phyloP scores from a whole-genome alignment of 2,113 vertebrate genomes.

The Poeciliopsis prolifica region DNA sequence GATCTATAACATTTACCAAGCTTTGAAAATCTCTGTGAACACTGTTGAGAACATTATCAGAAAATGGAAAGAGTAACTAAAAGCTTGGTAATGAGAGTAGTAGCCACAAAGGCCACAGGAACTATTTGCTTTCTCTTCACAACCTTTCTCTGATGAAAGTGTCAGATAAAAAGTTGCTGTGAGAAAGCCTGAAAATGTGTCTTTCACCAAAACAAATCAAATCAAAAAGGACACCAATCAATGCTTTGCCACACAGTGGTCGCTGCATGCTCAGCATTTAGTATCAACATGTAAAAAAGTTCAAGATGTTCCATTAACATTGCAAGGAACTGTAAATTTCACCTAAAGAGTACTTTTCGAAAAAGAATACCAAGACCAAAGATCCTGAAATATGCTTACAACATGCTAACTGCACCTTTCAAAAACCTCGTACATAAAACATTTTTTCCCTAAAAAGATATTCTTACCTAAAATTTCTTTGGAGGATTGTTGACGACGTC shows the following conservation, averaged over 20 bases:
- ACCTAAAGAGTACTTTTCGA: neutral
- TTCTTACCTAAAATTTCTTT: conserved; percentile 76
- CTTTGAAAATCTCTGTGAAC: neutral
- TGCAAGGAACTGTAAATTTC: too few species aligned
- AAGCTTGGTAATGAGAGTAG: too few species aligned
- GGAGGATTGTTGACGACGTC: conserved; percentile 36
- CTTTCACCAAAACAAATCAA: neutral
- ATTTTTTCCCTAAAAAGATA: neutral
- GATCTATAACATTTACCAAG: neutral
- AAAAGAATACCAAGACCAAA: neutral
- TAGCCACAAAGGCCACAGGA: too few species aligned
- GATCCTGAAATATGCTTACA: neutral
- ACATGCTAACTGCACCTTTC: neutral
- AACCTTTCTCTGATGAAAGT: neutral
- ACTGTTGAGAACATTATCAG: neutral
- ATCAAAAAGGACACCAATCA: neutral
- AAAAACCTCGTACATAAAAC: neutral
- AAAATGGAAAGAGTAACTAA: too few species aligned
- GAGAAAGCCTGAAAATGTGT: too few species aligned
- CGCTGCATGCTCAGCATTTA: neutral
- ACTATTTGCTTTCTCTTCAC: too few species aligned
- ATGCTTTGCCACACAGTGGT: neutral
- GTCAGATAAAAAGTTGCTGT: neutral
- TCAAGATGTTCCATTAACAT: neutral
- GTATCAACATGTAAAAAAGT: neutral